phyloP scores from a whole-genome alignment of 2,797 vertebrate species.

The Poeciliopsis paucimaculata region DNA sequence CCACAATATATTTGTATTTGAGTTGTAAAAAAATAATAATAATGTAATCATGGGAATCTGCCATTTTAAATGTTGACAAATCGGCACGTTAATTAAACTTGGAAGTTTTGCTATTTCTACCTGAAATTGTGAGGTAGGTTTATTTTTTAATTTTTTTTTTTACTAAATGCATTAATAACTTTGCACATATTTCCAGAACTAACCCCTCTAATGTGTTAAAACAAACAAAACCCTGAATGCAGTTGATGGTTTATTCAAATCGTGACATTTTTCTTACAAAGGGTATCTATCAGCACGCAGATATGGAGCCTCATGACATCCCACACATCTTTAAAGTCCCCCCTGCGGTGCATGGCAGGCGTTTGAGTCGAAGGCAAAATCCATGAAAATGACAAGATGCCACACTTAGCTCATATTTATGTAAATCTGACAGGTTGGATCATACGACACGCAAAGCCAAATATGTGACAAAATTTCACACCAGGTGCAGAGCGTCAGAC shows the following conservation, averaged over 20 bases:
- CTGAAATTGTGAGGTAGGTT: background rate
- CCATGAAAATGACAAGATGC: background rate
- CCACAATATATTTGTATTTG: too few relatives aligned
- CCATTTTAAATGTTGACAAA: background rate
- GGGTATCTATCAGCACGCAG: background rate
- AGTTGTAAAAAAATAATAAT: too few relatives aligned
- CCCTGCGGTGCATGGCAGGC: background rate
- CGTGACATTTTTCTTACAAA: slow-evolving; percentile 32
- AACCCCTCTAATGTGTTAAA: background rate
- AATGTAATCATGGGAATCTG: too few relatives aligned
- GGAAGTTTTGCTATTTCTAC: background rate
- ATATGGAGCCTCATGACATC: slow-evolving; percentile 16
- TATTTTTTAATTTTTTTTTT: background rate
- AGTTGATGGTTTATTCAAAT: slow-evolving; percentile 28
- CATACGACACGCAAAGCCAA: background rate
- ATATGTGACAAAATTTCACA: background rate
- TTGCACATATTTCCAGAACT: background rate
- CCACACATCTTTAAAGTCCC: background rate
- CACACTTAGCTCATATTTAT: background rate
- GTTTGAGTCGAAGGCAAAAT: slow-evolving; percentile 11
- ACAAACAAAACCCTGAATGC: background rate
- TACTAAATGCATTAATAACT: background rate
- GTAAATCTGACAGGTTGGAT: background rate
- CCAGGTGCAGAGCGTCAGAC: background rate
- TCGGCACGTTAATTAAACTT: background rate